A percentile compares a stretch with the other conserved stretches of the same genome.
These are phyloP conservation scores for Corythornis cristatus DNA, from an alignment of 2,113 vertebrate genomes.

Conservation along the genomic window DNA sequence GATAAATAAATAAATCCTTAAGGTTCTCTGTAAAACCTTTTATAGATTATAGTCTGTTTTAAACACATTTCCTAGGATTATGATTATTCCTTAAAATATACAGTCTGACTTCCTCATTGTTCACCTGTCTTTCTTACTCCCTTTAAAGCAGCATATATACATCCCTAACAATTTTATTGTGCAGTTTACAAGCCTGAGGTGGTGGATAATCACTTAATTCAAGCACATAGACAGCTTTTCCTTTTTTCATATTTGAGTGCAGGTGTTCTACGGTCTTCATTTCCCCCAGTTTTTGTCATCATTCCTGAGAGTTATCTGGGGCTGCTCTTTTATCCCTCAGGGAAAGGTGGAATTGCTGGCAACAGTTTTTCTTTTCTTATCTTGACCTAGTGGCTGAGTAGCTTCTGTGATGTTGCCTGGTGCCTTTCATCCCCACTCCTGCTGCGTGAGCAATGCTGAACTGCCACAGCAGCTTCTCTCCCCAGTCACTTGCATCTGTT, in stretches of 20 bases:
- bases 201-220: not conserved
- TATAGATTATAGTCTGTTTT: not conserved
- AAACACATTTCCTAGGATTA: not conserved
- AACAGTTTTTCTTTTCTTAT: conserved; percentile 22
- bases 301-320: not conserved
- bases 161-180: not conserved
- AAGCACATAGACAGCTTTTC: not conserved
- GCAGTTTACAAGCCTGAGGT: not conserved
- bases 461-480: not conserved
- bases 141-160: not conserved
- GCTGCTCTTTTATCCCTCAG: not conserved
- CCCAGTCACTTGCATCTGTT: conserved; percentile 40
- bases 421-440: conserved; percentile 48
- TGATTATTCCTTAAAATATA: not conserved
- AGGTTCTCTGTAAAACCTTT: not conserved
- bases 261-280: not conserved
- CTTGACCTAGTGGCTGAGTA: conserved; percentile 35
- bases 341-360: conserved; percentile 18
- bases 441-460: conserved; percentile 17
- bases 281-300: not conserved
- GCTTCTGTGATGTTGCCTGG: conserved; percentile 23
- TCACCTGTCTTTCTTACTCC: not conserved
- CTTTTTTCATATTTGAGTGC: not conserved
- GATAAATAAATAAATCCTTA: not conserved
- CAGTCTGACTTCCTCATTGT: not conserved